A percentile compares a stretch with the other conserved stretches of the same genome.
phyloP scores from a whole-genome alignment of 2,797 vertebrate genomes.

The Sciaenops ocellatus region DNA sequence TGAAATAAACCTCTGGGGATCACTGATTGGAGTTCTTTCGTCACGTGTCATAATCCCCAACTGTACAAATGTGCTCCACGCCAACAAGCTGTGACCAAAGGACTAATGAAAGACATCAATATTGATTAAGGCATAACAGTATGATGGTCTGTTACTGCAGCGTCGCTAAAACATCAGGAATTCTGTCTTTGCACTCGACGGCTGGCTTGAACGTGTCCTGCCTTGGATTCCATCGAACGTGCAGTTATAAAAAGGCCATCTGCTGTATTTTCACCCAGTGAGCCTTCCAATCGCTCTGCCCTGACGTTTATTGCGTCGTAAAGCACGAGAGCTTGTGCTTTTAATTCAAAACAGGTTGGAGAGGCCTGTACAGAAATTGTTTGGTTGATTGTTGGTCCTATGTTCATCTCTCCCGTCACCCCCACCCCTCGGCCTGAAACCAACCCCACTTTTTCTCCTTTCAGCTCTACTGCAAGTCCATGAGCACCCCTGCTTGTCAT shows the following conservation, averaged over 20 bases:
- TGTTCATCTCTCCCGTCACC: background rate
- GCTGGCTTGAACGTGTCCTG: slow-evolving; percentile 2
- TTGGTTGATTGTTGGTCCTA: slow-evolving; percentile 32
- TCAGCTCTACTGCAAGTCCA: slow-evolving; percentile 26
- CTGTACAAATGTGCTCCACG: slow-evolving; percentile 9
- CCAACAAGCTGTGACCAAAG: slow-evolving; percentile 33
- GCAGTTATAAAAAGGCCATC: slow-evolving; percentile 48
- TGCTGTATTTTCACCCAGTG: slow-evolving; percentile 34
- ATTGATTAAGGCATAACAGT: slow-evolving; percentile 41
- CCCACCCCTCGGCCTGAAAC: background rate
- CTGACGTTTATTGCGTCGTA: slow-evolving; percentile 61
- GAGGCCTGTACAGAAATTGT: slow-evolving; percentile 16
- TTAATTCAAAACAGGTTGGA: slow-evolving; percentile 58
- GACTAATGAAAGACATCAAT: slow-evolving; percentile 33
- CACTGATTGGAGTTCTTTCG: background rate
- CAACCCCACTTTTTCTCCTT: background rate
- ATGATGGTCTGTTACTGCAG: slow-evolving; percentile 26
- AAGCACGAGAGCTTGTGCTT: slow-evolving; percentile 60
- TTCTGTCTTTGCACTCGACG: background rate
- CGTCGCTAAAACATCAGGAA: slow-evolving; percentile 13
- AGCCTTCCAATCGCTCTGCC: slow-evolving; percentile 18
- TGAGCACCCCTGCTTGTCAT: slow-evolving; percentile 31
- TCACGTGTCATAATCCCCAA: background rate
- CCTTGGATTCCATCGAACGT: slow-evolving; percentile 47
- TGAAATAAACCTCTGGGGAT: slow-evolving; percentile 12